Percentiles rank a stretch among this genome's conserved stretches.
Conservation (phyloP, 2,797 vertebrate species). For the Masticophis lateralis region DNA sequence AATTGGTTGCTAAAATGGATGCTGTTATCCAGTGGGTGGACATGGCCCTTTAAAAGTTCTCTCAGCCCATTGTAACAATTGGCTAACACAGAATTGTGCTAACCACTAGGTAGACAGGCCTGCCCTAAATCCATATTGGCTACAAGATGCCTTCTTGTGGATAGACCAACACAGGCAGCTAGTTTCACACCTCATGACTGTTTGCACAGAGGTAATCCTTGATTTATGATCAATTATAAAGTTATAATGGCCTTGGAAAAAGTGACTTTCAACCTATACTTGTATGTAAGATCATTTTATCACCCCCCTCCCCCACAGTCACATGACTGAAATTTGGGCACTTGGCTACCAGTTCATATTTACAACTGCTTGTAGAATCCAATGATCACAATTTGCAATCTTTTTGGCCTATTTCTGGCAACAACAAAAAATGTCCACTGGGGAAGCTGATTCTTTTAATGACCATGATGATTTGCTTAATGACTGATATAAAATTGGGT, state of each 20-base stretch:
- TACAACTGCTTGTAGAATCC: background rate
- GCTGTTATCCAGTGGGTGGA: background rate
- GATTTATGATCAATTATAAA: background rate
- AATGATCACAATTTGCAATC: background rate
- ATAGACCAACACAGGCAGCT: background rate
- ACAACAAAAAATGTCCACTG: too few relatives aligned
- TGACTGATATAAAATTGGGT: background rate
- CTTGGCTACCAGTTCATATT: background rate
- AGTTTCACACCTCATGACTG: background rate
- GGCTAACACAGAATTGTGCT: background rate
- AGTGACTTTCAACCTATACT: background rate
- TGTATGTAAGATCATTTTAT: background rate
- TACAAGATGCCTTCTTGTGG: background rate
- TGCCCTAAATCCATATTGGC: background rate
- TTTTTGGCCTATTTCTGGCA: background rate
- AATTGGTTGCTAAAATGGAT: background rate
- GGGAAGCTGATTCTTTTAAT: background rate
- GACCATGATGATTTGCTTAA: background rate
- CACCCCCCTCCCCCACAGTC: too few relatives aligned
- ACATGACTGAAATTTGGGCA: background rate
- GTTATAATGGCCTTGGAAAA: background rate
- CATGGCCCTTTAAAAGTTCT: background rate
- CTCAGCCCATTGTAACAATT: background rate
- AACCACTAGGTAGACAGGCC: background rate
- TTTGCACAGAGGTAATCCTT: background rate